These are phyloP conservation scores for Scaptomyza graminum DNA, from an alignment of 1,140 invertebrate genomes.

Conservation along the genomic window DNA sequence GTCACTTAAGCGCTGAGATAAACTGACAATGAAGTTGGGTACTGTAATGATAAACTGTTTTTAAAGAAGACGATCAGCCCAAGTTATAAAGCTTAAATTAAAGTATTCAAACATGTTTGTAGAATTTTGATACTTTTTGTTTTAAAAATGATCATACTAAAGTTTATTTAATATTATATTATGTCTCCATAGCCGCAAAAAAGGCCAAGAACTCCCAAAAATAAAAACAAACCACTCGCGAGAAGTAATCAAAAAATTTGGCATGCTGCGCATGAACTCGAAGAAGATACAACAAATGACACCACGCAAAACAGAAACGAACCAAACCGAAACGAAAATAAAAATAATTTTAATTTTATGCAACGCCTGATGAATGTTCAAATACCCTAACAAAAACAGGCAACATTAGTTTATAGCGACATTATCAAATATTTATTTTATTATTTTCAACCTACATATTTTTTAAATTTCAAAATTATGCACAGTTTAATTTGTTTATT, in stretches of 20 bases:
- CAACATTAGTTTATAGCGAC: neutral
- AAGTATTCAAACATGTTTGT: too few species aligned
- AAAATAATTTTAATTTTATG: constrained; percentile 67
- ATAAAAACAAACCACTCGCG: neutral
- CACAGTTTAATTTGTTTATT: too few species aligned
- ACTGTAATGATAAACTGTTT: too few species aligned
- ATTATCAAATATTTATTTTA: neutral
- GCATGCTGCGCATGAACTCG: constrained; percentile 61
- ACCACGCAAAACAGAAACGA: constrained; percentile 60
- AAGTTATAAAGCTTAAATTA: too few species aligned
- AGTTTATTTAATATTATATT: too few species aligned
- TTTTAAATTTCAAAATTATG: too few species aligned
- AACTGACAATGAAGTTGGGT: too few species aligned
- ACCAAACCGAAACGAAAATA: constrained; percentile 37
- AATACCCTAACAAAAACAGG: constrained; percentile 20
- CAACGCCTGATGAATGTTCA: constrained; percentile 32
- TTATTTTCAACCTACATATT: neutral
- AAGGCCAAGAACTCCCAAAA: neutral
- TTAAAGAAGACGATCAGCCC: too few species aligned
- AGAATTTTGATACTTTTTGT: too few species aligned
- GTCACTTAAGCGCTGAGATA: too few species aligned
- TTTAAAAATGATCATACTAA: neutral
- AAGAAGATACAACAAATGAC: constrained; percentile 61
- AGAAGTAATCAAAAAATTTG: constrained; percentile 56
- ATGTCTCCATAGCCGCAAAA: constrained; percentile 10